Evolutionary conservation across 2,113 vertebrate genomes (phyloP), one percentile per base, ranked within the genome.

Genomic region (Pachypanchax playfairii): DNA sequence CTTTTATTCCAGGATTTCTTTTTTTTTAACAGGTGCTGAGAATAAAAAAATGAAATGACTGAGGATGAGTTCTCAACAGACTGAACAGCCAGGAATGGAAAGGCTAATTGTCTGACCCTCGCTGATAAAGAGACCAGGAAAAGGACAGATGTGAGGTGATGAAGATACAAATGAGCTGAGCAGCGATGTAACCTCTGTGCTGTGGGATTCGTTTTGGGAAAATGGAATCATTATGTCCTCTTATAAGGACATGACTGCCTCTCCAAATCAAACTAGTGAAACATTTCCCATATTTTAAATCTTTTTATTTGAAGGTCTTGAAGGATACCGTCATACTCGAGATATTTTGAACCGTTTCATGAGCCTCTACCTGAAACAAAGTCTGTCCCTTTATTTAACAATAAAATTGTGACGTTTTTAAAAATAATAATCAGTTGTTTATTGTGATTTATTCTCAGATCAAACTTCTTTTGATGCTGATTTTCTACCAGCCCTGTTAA

Each of bases 191-290:
- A 44, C 42, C 42, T 20, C 8, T 44, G 18, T 22, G 20, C 20
- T 21, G 12, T 44, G 42, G 42, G 42, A 44, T 22, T 44, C 42
- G 21, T 44, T 44, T 42, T 41, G 9, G 10, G 12, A 44, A 44
- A 22, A 44, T n/a, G 18, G 42, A 44, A 22, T 44, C 42, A 44
- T 44, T 44, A 44, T 20, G 21, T 44, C 42, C 42, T 44, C 20
- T 22, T 44, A 44, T 21, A 42, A 42, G 20, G 41, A 20, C 18
- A 8, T 42, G 20, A 20, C 7, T 21, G 35, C 20, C 42, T 44
- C 42, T 44, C 20, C 20, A 44, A 21, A 44, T 21, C 18, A 20
- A 44, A 22, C 42, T 44, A 20, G n/a, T 44, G 18, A 44, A 21
- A 8, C 20, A 21, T 20, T 21, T 4, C 42, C 21, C 6, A 4